Evolutionary conservation across 1,140 invertebrate species (phyloP).

Genomic region (Conus betulinus): DNA sequence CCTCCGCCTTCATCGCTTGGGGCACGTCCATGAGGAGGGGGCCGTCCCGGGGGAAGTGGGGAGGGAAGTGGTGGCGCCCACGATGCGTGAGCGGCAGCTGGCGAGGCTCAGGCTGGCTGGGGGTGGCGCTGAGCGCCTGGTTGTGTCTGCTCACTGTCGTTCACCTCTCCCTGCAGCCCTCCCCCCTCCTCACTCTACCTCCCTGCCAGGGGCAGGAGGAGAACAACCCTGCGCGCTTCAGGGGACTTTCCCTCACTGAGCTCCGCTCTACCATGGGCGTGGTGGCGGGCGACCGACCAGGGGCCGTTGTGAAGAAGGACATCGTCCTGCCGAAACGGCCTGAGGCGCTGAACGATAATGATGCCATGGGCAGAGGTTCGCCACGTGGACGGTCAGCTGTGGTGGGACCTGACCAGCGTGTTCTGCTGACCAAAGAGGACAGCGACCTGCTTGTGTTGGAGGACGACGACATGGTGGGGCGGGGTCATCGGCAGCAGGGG

Average conservation of each 20-base stretch:
- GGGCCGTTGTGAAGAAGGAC: neutral
- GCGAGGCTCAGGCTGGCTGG: neutral
- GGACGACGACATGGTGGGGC: neutral
- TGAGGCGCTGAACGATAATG: neutral
- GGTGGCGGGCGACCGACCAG: neutral
- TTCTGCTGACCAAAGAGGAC: slow-evolving; percentile 11
- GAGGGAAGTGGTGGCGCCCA: slow-evolving; percentile 9
- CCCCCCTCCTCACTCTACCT: neutral
- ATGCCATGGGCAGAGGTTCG: neutral
- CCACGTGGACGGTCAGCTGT: neutral
- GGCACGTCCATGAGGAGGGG: neutral
- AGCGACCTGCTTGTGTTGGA: neutral
- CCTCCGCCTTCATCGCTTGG: neutral
- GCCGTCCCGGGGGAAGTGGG: neutral
- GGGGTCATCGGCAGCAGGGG: neutral
- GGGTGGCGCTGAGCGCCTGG: slow-evolving; percentile 5
- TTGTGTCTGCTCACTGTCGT: slow-evolving; percentile 17
- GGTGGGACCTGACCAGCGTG: neutral
- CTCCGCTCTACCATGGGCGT: neutral
- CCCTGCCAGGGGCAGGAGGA: neutral
- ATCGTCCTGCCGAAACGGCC: neutral
- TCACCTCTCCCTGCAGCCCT: slow-evolving; percentile 19
- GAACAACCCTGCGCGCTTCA: neutral
- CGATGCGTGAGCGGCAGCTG: neutral
- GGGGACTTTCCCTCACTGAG: neutral